Conservation (phyloP, 1,140 invertebrate genomes). For the Hormaphis cornu region DNA sequence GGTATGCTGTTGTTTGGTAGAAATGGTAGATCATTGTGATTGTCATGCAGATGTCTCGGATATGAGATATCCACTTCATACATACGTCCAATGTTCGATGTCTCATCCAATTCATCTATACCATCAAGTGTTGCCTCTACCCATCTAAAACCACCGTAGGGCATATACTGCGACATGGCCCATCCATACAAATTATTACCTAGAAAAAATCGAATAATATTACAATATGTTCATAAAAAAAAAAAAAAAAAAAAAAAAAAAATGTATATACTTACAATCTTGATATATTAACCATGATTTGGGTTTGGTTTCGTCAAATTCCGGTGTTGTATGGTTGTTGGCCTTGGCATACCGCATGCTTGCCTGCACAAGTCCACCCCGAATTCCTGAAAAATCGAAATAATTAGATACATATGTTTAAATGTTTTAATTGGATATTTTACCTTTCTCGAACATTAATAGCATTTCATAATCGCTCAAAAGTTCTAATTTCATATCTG, state of each 20-base stretch:
- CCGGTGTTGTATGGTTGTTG: background rate
- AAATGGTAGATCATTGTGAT: background rate
- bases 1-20: no score
- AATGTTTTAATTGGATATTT: no score
- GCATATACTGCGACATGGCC: constrained; percentile 32
- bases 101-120: background rate
- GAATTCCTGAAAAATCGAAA: no score
- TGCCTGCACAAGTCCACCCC: background rate
- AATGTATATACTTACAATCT: no score
- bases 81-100: background rate
- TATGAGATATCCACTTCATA: background rate
- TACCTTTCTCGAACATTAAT: background rate
- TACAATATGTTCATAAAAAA: no score
- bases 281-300: background rate
- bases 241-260: no score
- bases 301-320: background rate
- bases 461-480: background rate
- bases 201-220: no score
- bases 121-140: background rate
- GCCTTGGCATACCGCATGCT: background rate
- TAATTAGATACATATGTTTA: no score
- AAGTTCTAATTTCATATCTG: background rate
- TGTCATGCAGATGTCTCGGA: background rate
- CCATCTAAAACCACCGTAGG: background rate
- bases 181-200: constrained; percentile 18